A percentile compares a stretch with the other conserved stretches of the same genome.
Conservation (phyloP, 2,797 vertebrate genomes). For the Zalophus californianus region DNA sequence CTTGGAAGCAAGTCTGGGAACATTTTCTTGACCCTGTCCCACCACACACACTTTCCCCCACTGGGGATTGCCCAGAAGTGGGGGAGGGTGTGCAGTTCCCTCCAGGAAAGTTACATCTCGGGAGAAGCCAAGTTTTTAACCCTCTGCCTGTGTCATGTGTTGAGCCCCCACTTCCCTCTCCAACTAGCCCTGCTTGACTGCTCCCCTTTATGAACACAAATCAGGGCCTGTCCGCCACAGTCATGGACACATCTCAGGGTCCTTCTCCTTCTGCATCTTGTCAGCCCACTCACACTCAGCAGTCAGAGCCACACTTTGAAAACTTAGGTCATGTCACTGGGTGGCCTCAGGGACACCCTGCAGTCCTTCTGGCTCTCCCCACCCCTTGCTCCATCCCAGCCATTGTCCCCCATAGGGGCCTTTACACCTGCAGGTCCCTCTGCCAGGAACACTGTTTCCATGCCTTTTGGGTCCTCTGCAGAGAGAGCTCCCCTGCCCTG, state of each 20-base stretch:
- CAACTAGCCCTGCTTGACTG: rapidly evolving
- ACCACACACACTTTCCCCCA: background rate
- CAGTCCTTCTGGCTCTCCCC: background rate
- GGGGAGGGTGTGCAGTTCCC: background rate
- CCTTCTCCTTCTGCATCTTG: background rate
- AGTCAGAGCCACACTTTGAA: background rate
- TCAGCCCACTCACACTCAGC: background rate
- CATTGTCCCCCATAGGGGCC: background rate
- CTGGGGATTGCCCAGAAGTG: background rate
- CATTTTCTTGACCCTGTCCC: background rate
- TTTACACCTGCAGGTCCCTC: background rate
- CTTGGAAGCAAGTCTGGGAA: too few relatives aligned
- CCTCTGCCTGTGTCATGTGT: background rate
- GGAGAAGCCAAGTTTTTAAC: background rate
- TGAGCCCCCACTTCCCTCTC: background rate
- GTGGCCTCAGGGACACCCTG: background rate
- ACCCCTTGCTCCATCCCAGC: background rate
- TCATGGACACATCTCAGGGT: background rate
- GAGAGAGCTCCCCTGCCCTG: background rate
- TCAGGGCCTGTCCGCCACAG: background rate
- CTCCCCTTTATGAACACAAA: background rate
- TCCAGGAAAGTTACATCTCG: background rate
- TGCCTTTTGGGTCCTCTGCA: rapidly evolving
- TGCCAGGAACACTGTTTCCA: background rate
- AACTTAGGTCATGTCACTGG: background rate